Conservation (phyloP, 1,140 invertebrate species). For the Capitella teleta region DNA sequence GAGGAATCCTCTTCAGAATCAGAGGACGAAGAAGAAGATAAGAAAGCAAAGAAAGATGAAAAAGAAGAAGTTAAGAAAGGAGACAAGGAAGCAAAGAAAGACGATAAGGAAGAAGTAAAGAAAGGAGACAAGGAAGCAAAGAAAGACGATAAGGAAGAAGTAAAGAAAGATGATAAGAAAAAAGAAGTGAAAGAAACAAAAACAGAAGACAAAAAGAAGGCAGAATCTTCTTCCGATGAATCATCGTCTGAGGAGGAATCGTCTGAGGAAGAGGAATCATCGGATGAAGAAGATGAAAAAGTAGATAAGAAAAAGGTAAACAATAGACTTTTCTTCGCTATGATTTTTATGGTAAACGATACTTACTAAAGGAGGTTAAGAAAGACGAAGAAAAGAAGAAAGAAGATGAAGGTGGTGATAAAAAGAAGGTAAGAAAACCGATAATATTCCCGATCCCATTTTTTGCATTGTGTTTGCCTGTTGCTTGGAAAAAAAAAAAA, state of each 20-base stretch:
- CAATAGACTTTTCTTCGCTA: too few relatives aligned
- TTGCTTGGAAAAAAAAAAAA: too few relatives aligned
- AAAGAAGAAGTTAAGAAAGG: slow-evolving; percentile 2
- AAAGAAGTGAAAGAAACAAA: background rate
- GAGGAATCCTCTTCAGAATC: too few relatives aligned
- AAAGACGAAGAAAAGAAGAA: background rate
- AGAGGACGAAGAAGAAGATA: too few relatives aligned
- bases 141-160: too few relatives aligned
- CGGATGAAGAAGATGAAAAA: too few relatives aligned
- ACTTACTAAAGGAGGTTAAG: too few relatives aligned
- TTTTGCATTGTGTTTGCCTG: too few relatives aligned
- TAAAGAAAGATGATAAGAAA: background rate
- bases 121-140: background rate
- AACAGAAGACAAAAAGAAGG: background rate
- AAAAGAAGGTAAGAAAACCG: background rate
- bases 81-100: background rate
- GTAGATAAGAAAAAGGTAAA: too few relatives aligned
- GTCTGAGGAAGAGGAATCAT: slow-evolving; percentile 3
- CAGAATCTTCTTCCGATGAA: slow-evolving; percentile 5
- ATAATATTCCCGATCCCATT: too few relatives aligned
- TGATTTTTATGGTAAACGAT: too few relatives aligned
- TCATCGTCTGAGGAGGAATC: slow-evolving; percentile 4
- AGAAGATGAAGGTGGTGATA: background rate
- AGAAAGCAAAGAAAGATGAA: slow-evolving; percentile 3
- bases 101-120: background rate